Evolutionary conservation across 2,113 vertebrate species (phyloP).

Genomic region (Notechis scutatus): DNA sequence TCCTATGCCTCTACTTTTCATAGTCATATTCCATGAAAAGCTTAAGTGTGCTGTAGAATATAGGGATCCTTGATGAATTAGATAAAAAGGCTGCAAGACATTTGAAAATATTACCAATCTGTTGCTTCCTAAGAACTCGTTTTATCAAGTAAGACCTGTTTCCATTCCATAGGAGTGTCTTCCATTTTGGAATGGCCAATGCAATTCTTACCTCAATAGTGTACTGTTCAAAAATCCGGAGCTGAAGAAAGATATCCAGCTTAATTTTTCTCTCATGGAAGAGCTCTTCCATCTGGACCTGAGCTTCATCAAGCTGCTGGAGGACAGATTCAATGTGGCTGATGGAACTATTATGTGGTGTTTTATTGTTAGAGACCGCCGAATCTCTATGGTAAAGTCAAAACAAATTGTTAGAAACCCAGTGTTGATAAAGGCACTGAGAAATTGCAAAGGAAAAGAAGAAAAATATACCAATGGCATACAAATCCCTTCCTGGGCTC

Average conservation of each 20-base stretch:
- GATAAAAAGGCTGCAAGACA: background rate
- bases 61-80: background rate
- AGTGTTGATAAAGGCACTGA: slow-evolving; percentile 31
- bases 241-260: slow-evolving; percentile 94
- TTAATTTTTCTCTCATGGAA: slow-evolving; percentile 98
- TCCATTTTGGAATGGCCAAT: background rate
- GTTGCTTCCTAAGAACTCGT: background rate
- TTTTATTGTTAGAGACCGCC: slow-evolving; percentile 91
- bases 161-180: background rate
- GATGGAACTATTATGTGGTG: slow-evolving; percentile 94
- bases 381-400: slow-evolving; percentile 81
- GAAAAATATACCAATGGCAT: background rate
- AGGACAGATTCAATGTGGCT: slow-evolving; percentile 95
- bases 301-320: slow-evolving; percentile 95
- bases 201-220: slow-evolving; percentile 86
- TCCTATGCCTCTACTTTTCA: background rate
- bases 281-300: slow-evolving; percentile 97
- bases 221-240: slow-evolving; percentile 96
- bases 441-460: background rate
- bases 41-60: background rate
- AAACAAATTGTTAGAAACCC: slow-evolving; percentile 24
- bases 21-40: background rate
- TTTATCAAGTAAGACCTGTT: background rate
- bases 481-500: background rate
- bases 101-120: background rate